These are phyloP conservation scores for Ornithoptera alexandrae DNA, from an alignment of 2,888 invertebrate species.

Conservation along the genomic window DNA sequence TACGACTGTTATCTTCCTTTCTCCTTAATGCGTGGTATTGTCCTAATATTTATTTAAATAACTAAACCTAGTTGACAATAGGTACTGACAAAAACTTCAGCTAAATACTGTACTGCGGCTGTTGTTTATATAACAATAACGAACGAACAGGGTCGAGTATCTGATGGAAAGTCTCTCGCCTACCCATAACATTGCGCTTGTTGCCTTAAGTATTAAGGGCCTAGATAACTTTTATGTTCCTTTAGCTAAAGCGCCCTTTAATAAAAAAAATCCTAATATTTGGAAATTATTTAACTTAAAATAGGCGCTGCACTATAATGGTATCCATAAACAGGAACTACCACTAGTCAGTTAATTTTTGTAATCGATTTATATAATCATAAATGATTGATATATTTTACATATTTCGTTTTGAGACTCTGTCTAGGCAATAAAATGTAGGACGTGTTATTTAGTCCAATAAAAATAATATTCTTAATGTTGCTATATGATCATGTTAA, in stretches of 20 bases:
- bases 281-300: too few relatives aligned
- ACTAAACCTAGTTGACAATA: not conserved
- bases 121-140: too few relatives aligned
- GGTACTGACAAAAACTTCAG: not conserved
- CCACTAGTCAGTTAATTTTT: not conserved
- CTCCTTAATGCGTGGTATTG: conserved; percentile 10
- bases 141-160: too few relatives aligned
- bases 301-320: too few relatives aligned
- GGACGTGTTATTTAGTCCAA: not conserved
- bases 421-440: not conserved
- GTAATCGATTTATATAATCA: not conserved
- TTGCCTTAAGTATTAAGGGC: too few relatives aligned
- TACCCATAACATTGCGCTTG: too few relatives aligned
- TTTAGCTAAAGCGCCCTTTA: too few relatives aligned
- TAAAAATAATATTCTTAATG: not conserved
- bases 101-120: not conserved
- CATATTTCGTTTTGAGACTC: too few relatives aligned
- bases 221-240: too few relatives aligned
- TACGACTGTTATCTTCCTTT: not conserved
- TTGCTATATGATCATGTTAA: not conserved
- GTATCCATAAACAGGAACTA: too few relatives aligned
- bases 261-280: too few relatives aligned
- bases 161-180: too few relatives aligned
- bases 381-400: not conserved
- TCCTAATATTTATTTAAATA: not conserved